Evolutionary conservation across 2,797 vertebrate genomes (phyloP), one percentile per base, ranked within the genome.

Genomic region (Nyctibius grandis): DNA sequence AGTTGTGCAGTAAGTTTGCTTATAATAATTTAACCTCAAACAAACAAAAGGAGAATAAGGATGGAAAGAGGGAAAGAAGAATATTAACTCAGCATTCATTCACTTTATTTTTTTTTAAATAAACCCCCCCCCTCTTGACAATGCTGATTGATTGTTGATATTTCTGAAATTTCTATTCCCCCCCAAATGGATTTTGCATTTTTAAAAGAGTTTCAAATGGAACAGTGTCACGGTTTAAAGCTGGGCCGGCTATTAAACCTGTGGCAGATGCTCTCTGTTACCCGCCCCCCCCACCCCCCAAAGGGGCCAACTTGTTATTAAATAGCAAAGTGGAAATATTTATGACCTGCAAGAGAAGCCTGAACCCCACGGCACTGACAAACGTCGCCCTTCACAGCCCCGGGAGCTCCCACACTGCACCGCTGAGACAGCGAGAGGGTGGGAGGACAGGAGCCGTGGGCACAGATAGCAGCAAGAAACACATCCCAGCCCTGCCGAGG

Each of bases 1-100:
- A 92, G 82, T 94, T 93, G 85, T 91, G 95, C 89, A 94, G 51
- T 34, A 93, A 95, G 79, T 95, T 94, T 77, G 63, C 90, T 97
- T 88, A 73, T 65, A 85, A 96, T 85, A 61, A 79, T 93, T 89
- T 91, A 33, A 94, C 93, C 64, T 83, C 89, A 79, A 94, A 85
- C 72, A 92, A 94, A 77, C 70, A 79, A 93, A 95, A 88, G 40
- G 56, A 92, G 73, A 91, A 48, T 40, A 94, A 78, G 50, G 75
- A 85, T 31, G 33, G 19, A 84, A 88, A 57, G 51, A 82, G 9
- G 5, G 25, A 56, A 85, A 61, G 26, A 60, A 85, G 36, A 85
- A 28, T 42, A 94, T 79, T 72, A 83, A 92, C 54, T 73, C 19
- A 8, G n/a, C 0, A 0, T 19, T 79, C 74, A 36, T 36, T 38